Evolutionary conservation across 2,888 invertebrate genomes (phyloP).

Genomic region (Aphrophora alni): DNA sequence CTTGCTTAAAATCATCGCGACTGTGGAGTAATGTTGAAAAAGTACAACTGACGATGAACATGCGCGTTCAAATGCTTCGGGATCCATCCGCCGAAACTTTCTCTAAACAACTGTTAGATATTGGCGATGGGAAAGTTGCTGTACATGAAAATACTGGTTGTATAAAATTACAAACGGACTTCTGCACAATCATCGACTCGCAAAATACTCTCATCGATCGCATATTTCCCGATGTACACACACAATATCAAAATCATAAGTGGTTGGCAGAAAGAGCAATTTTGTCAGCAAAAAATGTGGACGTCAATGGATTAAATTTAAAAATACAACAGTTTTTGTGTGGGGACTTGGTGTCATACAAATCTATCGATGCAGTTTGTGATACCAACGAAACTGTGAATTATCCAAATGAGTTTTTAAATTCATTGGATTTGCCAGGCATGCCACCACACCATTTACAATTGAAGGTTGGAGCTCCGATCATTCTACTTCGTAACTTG

Average conservation of each 20-base stretch:
- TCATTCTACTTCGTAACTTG: slow-evolving; percentile 52
- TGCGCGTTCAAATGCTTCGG: too few species aligned
- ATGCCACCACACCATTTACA: slow-evolving; percentile 46
- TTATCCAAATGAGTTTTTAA: slow-evolving; percentile 23
- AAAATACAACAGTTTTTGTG: slow-evolving; percentile 47
- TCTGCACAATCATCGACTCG: too few species aligned
- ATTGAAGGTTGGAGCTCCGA: too few species aligned
- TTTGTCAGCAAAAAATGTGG: too few species aligned
- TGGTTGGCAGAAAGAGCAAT: slow-evolving; percentile 33
- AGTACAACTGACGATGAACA: too few species aligned
- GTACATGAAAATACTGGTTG: neutral
- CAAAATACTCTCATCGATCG: too few species aligned
- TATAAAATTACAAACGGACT: neutral
- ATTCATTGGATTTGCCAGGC: slow-evolving; percentile 46
- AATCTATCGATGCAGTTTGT: slow-evolving; percentile 32
- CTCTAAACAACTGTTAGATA: slow-evolving; percentile 42
- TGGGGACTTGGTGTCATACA: slow-evolving; percentile 25
- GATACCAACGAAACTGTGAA: slow-evolving; percentile 24
- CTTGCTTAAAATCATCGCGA: too few species aligned
- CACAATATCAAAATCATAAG: slow-evolving; percentile 7
- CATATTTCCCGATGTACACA: neutral
- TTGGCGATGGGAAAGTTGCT: slow-evolving; percentile 43
- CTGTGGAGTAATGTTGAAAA: slow-evolving; percentile 43
- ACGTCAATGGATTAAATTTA: slow-evolving; percentile 37
- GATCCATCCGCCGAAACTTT: slow-evolving; percentile 39